Conservation (phyloP, 2,113 vertebrate species). For the Choloepus hoffmanni region DNA sequence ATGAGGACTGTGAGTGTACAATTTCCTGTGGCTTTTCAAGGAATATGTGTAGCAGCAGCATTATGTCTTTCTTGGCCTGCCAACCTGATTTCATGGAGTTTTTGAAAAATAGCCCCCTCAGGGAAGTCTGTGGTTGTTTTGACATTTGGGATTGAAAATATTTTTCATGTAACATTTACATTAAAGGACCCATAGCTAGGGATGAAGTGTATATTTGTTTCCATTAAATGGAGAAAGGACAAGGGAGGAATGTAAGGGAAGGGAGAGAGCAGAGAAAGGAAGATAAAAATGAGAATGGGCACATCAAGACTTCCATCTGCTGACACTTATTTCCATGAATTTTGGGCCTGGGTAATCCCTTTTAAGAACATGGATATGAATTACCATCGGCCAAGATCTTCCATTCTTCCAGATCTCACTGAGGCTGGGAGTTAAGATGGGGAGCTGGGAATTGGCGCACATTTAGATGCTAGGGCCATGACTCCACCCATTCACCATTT, state of each 20-base stretch:
- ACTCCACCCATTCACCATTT: neutral
- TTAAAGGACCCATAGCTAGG: slow-evolving; percentile 62
- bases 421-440: neutral
- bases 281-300: neutral
- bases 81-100: slow-evolving; percentile 83
- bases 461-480: neutral
- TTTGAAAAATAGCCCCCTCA: slow-evolving; percentile 82
- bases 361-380: neutral
- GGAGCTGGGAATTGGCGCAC: neutral
- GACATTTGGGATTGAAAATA: slow-evolving; percentile 83
- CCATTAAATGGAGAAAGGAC: neutral
- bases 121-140: slow-evolving; percentile 77
- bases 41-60: slow-evolving; percentile 62
- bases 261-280: neutral
- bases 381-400: neutral
- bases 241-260: neutral
- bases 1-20: slow-evolving; percentile 56
- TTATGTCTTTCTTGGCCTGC: slow-evolving; percentile 82
- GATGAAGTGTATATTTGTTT: slow-evolving; percentile 48
- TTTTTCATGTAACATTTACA: slow-evolving; percentile 84
- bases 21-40: slow-evolving; percentile 76
- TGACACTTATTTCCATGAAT: neutral
- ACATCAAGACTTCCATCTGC: neutral
- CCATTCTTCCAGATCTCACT: neutral
- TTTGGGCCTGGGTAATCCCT: neutral